A percentile compares a stretch with the other conserved stretches of the same genome.
Evolutionary conservation across 2,888 invertebrate genomes (phyloP).

Genomic region (Hymenopus coronatus): DNA sequence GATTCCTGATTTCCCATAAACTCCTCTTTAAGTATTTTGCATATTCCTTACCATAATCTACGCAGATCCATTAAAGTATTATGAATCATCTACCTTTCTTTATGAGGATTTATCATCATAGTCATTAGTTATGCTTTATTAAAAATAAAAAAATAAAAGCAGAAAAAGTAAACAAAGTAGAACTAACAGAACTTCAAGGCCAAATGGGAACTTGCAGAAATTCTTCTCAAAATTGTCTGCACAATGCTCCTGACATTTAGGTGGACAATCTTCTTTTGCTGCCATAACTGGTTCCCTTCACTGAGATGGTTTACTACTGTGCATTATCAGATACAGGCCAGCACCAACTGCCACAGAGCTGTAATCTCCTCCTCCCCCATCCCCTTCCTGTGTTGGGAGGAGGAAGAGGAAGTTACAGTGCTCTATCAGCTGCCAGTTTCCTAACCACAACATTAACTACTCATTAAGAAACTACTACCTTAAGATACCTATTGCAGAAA

Average conservation of each 20-base stretch:
- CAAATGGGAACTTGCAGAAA: conserved; percentile 29
- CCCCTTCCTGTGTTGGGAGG: not conserved
- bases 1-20: too few relatives aligned
- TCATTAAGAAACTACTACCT: too few relatives aligned
- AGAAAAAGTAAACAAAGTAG: not conserved
- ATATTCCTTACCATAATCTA: too few relatives aligned
- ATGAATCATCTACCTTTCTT: too few relatives aligned
- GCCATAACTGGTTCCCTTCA: not conserved
- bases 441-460: not conserved
- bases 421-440: not conserved
- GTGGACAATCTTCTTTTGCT: not conserved
- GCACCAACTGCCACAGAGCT: not conserved
- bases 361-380: not conserved
- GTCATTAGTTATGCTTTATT: too few relatives aligned
- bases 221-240: conserved; percentile 28
- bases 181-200: conserved; percentile 32
- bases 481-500: too few relatives aligned
- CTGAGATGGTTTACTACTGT: not conserved
- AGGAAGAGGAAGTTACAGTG: not conserved
- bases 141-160: too few relatives aligned
- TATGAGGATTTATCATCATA: too few relatives aligned
- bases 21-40: too few relatives aligned
- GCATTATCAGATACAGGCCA: not conserved
- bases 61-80: too few relatives aligned
- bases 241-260: not conserved